These are phyloP conservation scores for Hyposmocoma kahamanoa DNA, from an alignment of 1,140 invertebrate species.

Conservation along the genomic window DNA sequence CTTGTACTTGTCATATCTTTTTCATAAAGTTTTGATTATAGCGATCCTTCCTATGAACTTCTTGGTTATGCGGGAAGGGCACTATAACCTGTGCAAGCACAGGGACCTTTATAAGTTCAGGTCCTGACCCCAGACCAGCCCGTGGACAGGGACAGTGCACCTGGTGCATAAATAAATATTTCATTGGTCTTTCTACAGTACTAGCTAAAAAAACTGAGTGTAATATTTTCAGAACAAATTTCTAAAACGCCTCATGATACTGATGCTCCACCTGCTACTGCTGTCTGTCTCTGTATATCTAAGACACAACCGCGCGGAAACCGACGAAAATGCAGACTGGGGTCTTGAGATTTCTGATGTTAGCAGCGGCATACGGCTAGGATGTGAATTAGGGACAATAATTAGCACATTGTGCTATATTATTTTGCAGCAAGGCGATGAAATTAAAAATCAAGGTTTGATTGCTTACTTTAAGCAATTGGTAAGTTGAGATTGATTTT, in stretches of 20 bases:
- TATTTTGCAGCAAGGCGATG: slow-evolving; percentile 93
- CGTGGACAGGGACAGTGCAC: too few species aligned
- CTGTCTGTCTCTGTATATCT: slow-evolving; percentile 94
- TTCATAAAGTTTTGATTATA: too few species aligned
- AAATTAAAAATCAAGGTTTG: slow-evolving; percentile 95
- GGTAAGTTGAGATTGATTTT: slow-evolving; percentile 75
- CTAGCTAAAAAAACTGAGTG: too few species aligned
- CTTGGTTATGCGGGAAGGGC: too few species aligned
- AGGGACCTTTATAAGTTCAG: too few species aligned
- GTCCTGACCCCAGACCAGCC: too few species aligned
- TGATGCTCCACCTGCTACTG: slow-evolving; percentile 89
- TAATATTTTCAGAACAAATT: slow-evolving; percentile 86
- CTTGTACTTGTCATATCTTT: too few species aligned
- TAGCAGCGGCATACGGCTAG: slow-evolving; percentile 77
- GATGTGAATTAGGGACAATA: slow-evolving; percentile 89
- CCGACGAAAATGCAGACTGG: slow-evolving; percentile 54
- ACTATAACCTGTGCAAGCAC: too few species aligned
- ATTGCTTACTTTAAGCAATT: slow-evolving; percentile 93
- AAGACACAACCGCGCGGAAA: slow-evolving; percentile 79
- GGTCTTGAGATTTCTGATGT: slow-evolving; percentile 50
- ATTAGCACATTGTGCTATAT: slow-evolving; percentile 90
- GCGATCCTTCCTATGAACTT: too few species aligned
- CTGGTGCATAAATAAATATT: too few species aligned
- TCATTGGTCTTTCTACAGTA: too few species aligned
- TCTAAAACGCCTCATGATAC: slow-evolving; percentile 89